Base-by-base conservation (phyloP, 2,113 vertebrate genomes). In the Pipa parva region DNA sequence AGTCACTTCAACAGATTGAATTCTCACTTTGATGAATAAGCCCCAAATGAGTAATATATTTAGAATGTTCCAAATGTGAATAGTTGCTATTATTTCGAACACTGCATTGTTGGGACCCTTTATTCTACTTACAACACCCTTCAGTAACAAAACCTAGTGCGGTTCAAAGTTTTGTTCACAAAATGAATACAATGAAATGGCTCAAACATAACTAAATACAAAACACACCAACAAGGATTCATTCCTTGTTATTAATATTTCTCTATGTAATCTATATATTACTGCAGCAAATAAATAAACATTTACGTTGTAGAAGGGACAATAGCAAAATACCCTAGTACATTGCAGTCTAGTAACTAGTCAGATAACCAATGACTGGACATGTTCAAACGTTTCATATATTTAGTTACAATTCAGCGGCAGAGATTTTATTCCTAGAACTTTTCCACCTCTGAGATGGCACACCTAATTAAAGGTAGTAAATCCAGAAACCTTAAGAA, bases 221-320 rank as follows among this genome's bases (percentile, higher is more conserved):
- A 87, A 52, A 67, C 31, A 67, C 82, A 39, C 72, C 78, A 85
- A 59, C 5, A 75, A 59, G 56, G n/a, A 81, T 80, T 82, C 77
- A 76, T 78, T 82, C 85, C 79, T 80, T 76, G 80, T 82, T 84
- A 81, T 87, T 58, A 79, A 84, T 85, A 82, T 78, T 78, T 87
- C 81, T 81, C 72, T 86, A 81, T 77, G 84, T 84, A 87, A 75
- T 88, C 71, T 83, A 90, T 89, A 89, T 89, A 89, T 88, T 89
- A 89, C 73, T 88, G 87, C 85, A 90, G 85, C 86, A 88, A 89
- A 90, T 90, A 89, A 90, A 90, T 88, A 89, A 81, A 84, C 49
- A 78, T 86, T 75, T 87, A 79, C 85, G 81, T 73, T 84, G 78
- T 79, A 80, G 82, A 79, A 81, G 75, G 77, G 81, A 81, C 79